Evolutionary conservation across 2,113 vertebrate species (phyloP), one percentile per base, ranked within the genome.

Genomic region (Cinclus mexicanus): DNA sequence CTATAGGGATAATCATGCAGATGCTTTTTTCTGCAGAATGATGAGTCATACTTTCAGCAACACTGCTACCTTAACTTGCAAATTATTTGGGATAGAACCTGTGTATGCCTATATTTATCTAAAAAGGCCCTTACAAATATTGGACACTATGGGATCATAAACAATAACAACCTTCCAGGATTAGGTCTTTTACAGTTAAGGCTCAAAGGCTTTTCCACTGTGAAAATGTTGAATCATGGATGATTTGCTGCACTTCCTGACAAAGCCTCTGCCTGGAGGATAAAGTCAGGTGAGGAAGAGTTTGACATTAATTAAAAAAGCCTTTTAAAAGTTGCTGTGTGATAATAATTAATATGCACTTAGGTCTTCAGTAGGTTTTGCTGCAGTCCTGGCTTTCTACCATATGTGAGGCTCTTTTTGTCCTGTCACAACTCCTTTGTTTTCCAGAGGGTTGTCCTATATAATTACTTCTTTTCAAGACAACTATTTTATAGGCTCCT

Each of bases 291-390:
- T 76, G 69, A 88, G 46, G 33, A 52, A 91, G 83, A 85, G 49
- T 83, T 85, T 65, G 91, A 91, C 83, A 70, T 93, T 93, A 96
- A 96, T 93, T 91, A 89, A 31, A 83, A 49, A 95, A 87, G 57
- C 10, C 37, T 76, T 95, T 93, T 87, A 25, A 68, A 78, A 91
- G 75, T 88, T 85, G 39, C 39, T 77, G 13, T 85, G 70, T 61
- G 53, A 94, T 80, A 87, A 80, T 80, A 93, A 95, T 96, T 95
- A 90, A 77, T 70, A 88, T 13, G 2, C 77, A 74, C 44, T 88
- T 94, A 83, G 35, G 23, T 70, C 17, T 65, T 50, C 53, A 28
- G 33, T 35, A 74, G 46, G 8, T 83, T 95, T 95, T 96, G 63
- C 67, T 85, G 63, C 67, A 93, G 55, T 69, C 37, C 18, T 91